A percentile compares a stretch with the other conserved stretches of the same genome.
Conservation (phyloP, 2,888 invertebrate genomes). For the Aelia acuminata region DNA sequence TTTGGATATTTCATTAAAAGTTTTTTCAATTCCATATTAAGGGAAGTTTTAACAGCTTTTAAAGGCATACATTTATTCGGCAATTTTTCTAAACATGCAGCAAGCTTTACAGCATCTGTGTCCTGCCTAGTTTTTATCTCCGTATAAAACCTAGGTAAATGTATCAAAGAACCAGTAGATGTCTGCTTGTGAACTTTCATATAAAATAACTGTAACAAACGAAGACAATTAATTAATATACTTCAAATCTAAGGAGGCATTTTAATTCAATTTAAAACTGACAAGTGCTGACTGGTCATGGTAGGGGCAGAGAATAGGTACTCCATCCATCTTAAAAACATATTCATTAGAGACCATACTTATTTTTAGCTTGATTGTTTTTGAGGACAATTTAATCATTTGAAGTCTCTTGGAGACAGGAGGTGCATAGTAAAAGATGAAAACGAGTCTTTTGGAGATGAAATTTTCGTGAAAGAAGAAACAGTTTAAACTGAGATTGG, state of each 20-base stretch:
- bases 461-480: too few species aligned
- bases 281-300: too few species aligned
- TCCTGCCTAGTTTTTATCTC: conserved; percentile 73
- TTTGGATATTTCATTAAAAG: conserved; percentile 60
- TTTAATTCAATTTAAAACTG: too few species aligned
- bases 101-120: conserved; percentile 73
- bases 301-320: too few species aligned
- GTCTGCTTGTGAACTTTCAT: conserved; percentile 71
- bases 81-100: conserved; percentile 73
- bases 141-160: conserved; percentile 76
- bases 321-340: too few species aligned
- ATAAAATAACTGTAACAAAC: conserved; percentile 68
- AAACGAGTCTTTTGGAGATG: too few species aligned
- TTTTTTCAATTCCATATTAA: conserved; percentile 70
- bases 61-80: conserved; percentile 73
- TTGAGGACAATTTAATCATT: too few species aligned
- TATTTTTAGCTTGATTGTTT: too few species aligned
- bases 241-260: not conserved
- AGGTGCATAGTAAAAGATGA: too few species aligned
- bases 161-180: conserved; percentile 73
- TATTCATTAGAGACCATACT: too few species aligned
- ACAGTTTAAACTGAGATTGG: too few species aligned
- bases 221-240: not conserved
- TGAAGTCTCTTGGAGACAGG: too few species aligned
- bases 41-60: conserved; percentile 69